phyloP scores from a whole-genome alignment of 1,140 invertebrate genomes.

The Drosophila azteca region DNA sequence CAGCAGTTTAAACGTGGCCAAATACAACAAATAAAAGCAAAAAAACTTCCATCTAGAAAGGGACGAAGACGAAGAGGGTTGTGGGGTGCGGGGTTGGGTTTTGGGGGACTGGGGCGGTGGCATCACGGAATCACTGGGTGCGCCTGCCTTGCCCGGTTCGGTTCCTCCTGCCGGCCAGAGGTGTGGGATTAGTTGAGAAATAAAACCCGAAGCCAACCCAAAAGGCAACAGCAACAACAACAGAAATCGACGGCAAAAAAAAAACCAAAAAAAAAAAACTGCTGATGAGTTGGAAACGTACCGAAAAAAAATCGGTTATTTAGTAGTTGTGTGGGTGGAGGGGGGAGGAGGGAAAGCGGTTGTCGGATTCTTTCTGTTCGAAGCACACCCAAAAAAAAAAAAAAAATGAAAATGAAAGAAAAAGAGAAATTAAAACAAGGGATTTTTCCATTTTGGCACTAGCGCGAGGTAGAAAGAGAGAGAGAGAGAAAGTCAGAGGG shows the following conservation, averaged over 20 bases:
- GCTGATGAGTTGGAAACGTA: conserved; percentile 64
- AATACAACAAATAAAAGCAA: not conserved
- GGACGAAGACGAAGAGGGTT: conserved; percentile 43
- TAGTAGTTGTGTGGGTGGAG: conserved; percentile 56
- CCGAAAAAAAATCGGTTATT: conserved; percentile 59
- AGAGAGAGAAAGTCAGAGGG: too few relatives aligned
- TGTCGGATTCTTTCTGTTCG: not conserved
- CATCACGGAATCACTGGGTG: conserved; percentile 62
- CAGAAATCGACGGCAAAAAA: conserved; percentile 22
- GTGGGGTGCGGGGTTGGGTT: not conserved
- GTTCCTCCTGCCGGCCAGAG: conserved; percentile 23
- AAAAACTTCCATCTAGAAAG: conserved; percentile 16
- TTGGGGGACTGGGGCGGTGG: conserved; percentile 32
- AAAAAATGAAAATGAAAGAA: conserved; percentile 9
- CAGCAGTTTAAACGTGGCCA: conserved; percentile 48
- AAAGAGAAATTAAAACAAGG: conserved; percentile 60
- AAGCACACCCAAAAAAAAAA: too few relatives aligned
- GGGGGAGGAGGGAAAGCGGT: too few relatives aligned
- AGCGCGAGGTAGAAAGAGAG: not conserved
- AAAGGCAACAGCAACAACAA: conserved; percentile 21
- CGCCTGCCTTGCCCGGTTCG: conserved; percentile 24
- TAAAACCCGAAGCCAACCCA: conserved; percentile 62
- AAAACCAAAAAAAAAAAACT: conserved; percentile 43
- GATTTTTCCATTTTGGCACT: conserved; percentile 44
- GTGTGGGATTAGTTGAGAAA: conserved; percentile 66